phyloP scores from a whole-genome alignment of 2,888 invertebrate species.

The Pharmacophagus antenor region DNA sequence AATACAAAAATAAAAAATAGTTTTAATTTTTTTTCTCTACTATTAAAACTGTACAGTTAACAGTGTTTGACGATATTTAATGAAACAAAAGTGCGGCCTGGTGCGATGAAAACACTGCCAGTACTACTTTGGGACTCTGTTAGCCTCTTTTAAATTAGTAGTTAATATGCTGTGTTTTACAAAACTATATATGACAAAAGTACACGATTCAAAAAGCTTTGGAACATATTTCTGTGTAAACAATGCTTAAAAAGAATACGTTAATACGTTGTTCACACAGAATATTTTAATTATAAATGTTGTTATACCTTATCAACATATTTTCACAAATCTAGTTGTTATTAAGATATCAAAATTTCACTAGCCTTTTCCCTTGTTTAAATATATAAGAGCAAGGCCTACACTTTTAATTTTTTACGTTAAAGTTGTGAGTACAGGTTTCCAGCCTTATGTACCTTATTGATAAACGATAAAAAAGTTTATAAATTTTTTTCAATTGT shows the following conservation, averaged over 20 bases:
- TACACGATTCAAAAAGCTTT: conserved; percentile 39
- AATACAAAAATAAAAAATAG: not conserved
- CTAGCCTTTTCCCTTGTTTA: conserved; percentile 78
- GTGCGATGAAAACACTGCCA: not conserved
- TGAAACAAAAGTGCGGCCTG: not conserved
- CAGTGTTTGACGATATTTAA: not conserved
- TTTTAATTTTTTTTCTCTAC: not conserved
- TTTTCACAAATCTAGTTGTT: conserved; percentile 73
- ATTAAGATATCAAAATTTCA: conserved; percentile 79
- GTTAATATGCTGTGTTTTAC: conserved; percentile 13
- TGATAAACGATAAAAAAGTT: conserved; percentile 37
- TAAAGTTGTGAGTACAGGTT: conserved; percentile 43
- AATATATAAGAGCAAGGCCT: conserved; percentile 74
- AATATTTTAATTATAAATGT: conserved; percentile 47
- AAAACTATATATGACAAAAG: conserved; percentile 31
- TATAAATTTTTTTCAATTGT: conserved; percentile 32
- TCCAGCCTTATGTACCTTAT: conserved; percentile 36
- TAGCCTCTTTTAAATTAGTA: conserved; percentile 33
- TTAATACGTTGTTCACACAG: conserved; percentile 16
- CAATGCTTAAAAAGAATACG: conserved; percentile 1
- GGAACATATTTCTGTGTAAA: conserved; percentile 40
- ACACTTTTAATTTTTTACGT: conserved; percentile 57
- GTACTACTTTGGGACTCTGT: not conserved
- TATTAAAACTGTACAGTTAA: not conserved
- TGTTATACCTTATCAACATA: conserved; percentile 63